Evolutionary conservation across 2,113 vertebrate species (phyloP).

Genomic region (Dasyprocta punctata): DNA sequence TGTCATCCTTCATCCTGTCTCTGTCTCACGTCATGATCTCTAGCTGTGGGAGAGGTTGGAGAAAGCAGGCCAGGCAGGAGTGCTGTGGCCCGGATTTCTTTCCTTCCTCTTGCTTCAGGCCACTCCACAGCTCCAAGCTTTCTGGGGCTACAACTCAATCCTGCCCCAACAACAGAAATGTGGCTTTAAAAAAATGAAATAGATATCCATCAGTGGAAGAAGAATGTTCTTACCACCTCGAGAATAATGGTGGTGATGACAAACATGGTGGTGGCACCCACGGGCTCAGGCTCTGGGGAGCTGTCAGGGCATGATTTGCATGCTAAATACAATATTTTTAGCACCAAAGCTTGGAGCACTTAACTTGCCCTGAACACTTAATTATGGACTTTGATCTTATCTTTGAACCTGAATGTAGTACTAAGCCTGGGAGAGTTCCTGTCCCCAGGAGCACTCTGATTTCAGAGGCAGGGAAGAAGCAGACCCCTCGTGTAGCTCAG

Average conservation of each 20-base stretch:
- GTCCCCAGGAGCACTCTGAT: conserved; percentile 34
- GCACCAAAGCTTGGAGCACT: conserved; percentile 69
- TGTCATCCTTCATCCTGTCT: neutral
- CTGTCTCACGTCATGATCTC: neutral
- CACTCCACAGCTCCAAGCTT: rapidly evolving
- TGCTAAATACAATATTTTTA: conserved; percentile 77
- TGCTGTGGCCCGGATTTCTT: rapidly evolving
- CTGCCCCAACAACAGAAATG: neutral
- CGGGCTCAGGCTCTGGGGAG: conserved; percentile 43
- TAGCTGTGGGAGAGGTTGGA: neutral
- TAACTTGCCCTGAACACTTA: conserved; percentile 69
- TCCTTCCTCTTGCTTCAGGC: neutral
- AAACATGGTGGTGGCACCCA: conserved; percentile 68
- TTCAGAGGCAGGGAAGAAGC: neutral
- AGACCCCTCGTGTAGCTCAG: neutral
- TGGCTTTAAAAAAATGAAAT: conserved; percentile 26
- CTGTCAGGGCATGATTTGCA: conserved; percentile 79
- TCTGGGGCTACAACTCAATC: neutral
- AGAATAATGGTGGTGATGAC: conserved; percentile 60
- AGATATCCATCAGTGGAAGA: neutral
- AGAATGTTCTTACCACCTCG: conserved; percentile 41
- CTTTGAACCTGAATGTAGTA: neutral
- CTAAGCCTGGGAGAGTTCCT: neutral
- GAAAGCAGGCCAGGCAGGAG: neutral
- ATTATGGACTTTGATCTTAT: conserved; percentile 71